Conservation (phyloP, 1,140 invertebrate species). For the Lepidurus couesii region DNA sequence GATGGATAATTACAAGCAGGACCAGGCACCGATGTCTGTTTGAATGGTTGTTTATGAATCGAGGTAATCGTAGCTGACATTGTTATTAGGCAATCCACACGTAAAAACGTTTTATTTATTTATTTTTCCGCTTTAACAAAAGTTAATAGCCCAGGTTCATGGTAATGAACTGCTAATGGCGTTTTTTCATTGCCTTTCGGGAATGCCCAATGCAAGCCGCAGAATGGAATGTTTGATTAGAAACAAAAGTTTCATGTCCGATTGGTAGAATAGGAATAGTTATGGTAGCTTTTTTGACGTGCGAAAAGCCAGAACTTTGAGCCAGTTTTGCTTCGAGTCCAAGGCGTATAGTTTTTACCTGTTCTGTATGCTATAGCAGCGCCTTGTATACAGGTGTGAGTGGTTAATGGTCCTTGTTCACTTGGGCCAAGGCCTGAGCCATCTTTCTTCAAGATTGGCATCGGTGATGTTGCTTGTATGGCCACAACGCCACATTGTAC, state of each 20-base stretch:
- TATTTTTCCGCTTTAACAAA: too few species aligned
- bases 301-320: neutral
- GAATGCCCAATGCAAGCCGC: neutral
- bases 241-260: neutral
- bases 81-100: conserved; percentile 9
- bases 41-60: neutral
- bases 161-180: conserved; percentile 1
- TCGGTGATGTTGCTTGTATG: neutral
- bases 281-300: neutral
- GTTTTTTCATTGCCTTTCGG: conserved; percentile 4
- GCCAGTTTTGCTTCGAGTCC: neutral
- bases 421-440: conserved; percentile 7
- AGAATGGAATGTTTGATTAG: neutral
- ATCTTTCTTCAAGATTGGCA: conserved; percentile 18
- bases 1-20: neutral
- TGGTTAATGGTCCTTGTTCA: conserved; percentile 19
- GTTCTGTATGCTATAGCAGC: neutral
- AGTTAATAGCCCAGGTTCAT: neutral
- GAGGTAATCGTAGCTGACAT: neutral
- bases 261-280: neutral
- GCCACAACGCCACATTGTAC: neutral
- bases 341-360: neutral
- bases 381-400: neutral
- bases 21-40: neutral
- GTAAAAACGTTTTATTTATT: neutral